Percentiles rank a stretch among this genome's conserved stretches.
phyloP scores from a whole-genome alignment of 2,888 invertebrate species.

The Therioaphis trifolii region DNA sequence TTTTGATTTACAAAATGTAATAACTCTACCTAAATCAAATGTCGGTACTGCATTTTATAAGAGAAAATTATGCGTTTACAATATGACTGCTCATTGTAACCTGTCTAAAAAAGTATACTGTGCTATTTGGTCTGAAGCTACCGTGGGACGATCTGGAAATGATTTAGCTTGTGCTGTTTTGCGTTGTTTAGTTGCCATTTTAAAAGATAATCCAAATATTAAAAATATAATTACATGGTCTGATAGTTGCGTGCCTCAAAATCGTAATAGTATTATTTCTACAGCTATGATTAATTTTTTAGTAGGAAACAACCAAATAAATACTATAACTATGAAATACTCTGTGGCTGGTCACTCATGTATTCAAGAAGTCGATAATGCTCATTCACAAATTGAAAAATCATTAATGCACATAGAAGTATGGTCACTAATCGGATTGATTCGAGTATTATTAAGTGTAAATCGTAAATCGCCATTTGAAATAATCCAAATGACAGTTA shows the following conservation, averaged over 20 bases:
- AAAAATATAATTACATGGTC: no score
- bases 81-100: constrained; percentile 5
- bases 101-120: neutral
- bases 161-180: neutral
- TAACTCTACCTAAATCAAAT: neutral
- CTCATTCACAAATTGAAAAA: no score
- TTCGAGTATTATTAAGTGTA: no score
- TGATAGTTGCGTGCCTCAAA: no score
- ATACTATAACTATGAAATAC: no score
- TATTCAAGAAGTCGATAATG: no score
- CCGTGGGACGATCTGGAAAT: neutral
- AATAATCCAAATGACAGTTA: no score
- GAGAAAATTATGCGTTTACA: neutral
- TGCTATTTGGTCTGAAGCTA: neutral
- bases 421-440: no score
- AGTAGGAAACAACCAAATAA: neutral
- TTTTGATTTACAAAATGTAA: neutral
- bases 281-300: no score
- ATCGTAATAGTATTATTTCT: no score
- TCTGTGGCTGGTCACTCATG: neutral
- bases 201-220: neutral
- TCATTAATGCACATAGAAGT: no score
- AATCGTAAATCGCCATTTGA: no score
- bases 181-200: neutral
- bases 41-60: neutral